These are phyloP conservation scores for Discoglossus pictus DNA, from an alignment of 2,797 vertebrate genomes.

Conservation along the genomic window DNA sequence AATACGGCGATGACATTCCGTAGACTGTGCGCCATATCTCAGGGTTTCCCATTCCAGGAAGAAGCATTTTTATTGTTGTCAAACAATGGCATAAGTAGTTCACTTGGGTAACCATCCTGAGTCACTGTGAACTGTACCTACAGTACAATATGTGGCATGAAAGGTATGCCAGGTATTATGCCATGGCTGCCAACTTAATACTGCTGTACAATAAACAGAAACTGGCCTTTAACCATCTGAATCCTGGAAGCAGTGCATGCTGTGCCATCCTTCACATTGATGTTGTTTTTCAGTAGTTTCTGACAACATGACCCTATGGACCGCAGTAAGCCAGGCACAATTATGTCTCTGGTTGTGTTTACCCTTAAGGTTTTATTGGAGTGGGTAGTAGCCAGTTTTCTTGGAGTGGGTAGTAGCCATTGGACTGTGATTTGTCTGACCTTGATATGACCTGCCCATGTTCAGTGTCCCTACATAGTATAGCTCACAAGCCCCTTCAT, in stretches of 20 bases:
- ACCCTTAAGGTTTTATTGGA: too few species aligned
- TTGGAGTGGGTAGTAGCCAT: too few species aligned
- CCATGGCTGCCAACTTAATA: slow-evolving; percentile 30
- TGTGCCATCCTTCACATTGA: too few species aligned
- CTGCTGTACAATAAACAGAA: slow-evolving; percentile 10
- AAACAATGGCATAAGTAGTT: slow-evolving; percentile 23
- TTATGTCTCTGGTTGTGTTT: too few species aligned
- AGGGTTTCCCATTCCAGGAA: slow-evolving; percentile 24
- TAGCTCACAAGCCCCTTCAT: too few species aligned
- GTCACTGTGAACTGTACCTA: slow-evolving; percentile 32
- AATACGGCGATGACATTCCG: slow-evolving; percentile 16
- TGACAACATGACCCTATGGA: too few species aligned
- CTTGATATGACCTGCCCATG: too few species aligned
- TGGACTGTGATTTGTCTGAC: too few species aligned
- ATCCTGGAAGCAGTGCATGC: slow-evolving; percentile 3
- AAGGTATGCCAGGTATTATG: slow-evolving; percentile 36
- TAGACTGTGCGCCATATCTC: slow-evolving; percentile 12
- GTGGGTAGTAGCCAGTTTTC: too few species aligned
- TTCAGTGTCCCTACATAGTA: too few species aligned
- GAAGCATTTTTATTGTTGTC: slow-evolving; percentile 21
- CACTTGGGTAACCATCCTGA: slow-evolving; percentile 34
- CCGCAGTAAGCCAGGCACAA: too few species aligned
- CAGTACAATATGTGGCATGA: slow-evolving; percentile 28
- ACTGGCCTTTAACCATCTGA: slow-evolving; percentile 6
- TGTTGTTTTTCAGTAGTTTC: too few species aligned